phyloP scores from a whole-genome alignment of 2,797 vertebrate species.

The Urophycis tenuis region DNA sequence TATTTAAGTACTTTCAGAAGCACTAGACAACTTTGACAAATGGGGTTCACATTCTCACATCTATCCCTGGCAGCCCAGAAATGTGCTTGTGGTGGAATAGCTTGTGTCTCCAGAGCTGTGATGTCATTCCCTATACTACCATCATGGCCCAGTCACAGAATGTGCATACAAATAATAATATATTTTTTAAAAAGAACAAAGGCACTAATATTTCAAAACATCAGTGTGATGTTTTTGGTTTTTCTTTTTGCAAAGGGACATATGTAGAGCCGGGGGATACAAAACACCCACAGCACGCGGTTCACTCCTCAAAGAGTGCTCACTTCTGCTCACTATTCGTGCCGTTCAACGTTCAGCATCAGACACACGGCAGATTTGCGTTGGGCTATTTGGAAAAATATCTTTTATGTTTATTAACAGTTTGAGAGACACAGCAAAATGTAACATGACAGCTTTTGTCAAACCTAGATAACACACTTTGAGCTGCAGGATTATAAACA shows the following conservation, averaged over 20 bases:
- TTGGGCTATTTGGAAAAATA: conserved; percentile 56
- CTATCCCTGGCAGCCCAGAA: conserved; percentile 44
- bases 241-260: conserved; percentile 36
- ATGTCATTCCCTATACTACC: background rate
- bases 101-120: conserved; percentile 56
- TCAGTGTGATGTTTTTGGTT: conserved; percentile 33
- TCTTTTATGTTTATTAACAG: conserved; percentile 41
- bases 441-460: conserved; percentile 48
- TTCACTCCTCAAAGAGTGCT: conserved; percentile 6
- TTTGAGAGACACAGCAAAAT: conserved; percentile 52
- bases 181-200: conserved; percentile 72
- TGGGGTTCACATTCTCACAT: conserved; percentile 47
- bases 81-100: conserved; percentile 42
- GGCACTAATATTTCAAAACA: conserved; percentile 70
- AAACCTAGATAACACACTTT: conserved; percentile 46
- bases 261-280: background rate
- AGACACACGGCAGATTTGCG: conserved; percentile 36
- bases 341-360: conserved; percentile 28
- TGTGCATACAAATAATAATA: conserved; percentile 55
- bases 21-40: conserved; percentile 52
- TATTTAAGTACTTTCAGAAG: conserved; percentile 53
- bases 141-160: conserved; percentile 31
- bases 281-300: conserved; percentile 2
- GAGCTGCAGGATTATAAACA: conserved; percentile 48
- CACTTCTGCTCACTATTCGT: conserved; percentile 21